These are phyloP conservation scores for Machimus atricapillus DNA, from an alignment of 2,888 invertebrate genomes.

Conservation along the genomic window DNA sequence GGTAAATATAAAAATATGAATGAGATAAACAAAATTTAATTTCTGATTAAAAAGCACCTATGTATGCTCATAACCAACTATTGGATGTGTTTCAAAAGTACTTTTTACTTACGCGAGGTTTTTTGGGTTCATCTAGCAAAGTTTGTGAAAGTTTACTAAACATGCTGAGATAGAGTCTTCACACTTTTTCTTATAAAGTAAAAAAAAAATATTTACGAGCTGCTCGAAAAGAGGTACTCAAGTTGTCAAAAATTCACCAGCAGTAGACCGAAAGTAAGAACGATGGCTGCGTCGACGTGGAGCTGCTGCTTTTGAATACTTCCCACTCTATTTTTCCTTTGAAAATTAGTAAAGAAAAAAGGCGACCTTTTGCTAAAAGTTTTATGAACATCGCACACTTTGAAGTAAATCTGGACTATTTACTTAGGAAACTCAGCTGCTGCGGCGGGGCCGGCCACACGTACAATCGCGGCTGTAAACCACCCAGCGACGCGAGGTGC, in stretches of 20 bases:
- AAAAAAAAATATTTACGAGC: background rate
- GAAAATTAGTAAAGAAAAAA: conserved; percentile 7
- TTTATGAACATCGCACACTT: conserved; percentile 28
- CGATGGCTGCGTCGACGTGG: background rate
- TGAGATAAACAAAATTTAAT: background rate
- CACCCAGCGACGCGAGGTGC: background rate
- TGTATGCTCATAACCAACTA: background rate
- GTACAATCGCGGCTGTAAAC: background rate
- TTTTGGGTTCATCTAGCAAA: background rate
- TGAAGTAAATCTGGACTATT: conserved; percentile 28
- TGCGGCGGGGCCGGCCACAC: background rate
- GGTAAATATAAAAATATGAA: too few relatives aligned
- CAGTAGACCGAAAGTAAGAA: background rate
- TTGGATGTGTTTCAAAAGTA: background rate
- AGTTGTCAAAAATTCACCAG: conserved; percentile 4
- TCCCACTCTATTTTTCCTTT: background rate
- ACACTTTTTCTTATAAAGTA: background rate
- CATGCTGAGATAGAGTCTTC: background rate
- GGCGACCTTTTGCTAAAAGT: conserved; percentile 7
- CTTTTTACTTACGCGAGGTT: background rate
- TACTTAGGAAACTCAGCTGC: background rate
- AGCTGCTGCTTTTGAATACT: background rate
- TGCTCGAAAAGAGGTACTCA: background rate
- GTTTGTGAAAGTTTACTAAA: background rate
- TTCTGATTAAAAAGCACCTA: background rate